Percentiles rank a stretch among this genome's conserved stretches.
Evolutionary conservation across 2,888 invertebrate species (phyloP).

Genomic region (Teleiodes luculella): DNA sequence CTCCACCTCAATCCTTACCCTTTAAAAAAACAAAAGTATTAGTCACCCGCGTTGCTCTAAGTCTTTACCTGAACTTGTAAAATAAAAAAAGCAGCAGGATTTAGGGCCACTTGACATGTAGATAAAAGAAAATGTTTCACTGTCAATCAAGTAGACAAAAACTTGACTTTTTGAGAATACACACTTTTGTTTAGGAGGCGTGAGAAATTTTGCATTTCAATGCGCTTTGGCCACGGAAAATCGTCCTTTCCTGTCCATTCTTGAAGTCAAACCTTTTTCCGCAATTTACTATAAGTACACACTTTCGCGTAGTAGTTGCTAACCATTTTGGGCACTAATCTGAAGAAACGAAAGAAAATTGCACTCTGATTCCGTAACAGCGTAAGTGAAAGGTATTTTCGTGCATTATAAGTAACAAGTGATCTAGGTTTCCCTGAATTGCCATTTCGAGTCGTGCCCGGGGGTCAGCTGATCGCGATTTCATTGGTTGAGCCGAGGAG

Average conservation of each 20-base stretch:
- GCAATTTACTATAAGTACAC: not conserved
- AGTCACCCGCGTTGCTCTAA: too few relatives aligned
- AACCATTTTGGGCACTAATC: not conserved
- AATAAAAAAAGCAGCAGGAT: not conserved
- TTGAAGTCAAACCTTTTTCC: not conserved
- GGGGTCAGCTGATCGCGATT: constrained; percentile 47
- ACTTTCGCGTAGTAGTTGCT: not conserved
- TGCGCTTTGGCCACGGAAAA: not conserved
- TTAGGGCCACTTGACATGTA: not conserved
- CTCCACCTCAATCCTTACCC: too few relatives aligned
- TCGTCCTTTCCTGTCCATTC: constrained; percentile 1
- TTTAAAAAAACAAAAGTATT: too few relatives aligned
- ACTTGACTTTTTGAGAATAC: constrained; percentile 3
- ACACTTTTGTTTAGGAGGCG: not conserved
- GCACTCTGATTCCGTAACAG: not conserved
- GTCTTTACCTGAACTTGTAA: too few relatives aligned
- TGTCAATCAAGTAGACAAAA: constrained; percentile 9
- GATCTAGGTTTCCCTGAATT: constrained; percentile 35
- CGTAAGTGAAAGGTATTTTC: constrained; percentile 10
- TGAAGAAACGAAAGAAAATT: not conserved
- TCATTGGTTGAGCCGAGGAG: constrained; percentile 36
- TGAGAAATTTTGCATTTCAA: constrained; percentile 5
- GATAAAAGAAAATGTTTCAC: not conserved
- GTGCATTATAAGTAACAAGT: constrained; percentile 27
- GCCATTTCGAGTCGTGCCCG: constrained; percentile 46